Base-by-base conservation (phyloP, 2,797 vertebrate species). In the Momotus momota region DNA sequence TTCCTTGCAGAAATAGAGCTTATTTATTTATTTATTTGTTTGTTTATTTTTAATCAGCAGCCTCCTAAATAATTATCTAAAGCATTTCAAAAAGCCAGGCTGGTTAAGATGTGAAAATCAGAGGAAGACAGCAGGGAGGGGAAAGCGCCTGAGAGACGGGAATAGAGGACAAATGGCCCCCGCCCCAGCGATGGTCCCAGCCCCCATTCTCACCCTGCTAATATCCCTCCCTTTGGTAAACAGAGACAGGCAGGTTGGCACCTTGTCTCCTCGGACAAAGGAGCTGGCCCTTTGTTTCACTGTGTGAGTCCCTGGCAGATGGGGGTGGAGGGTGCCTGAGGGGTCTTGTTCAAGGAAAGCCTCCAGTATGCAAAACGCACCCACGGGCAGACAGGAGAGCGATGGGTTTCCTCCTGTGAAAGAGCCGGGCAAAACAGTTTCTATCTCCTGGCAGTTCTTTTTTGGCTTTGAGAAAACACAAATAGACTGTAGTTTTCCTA, bases 161-260 rank as follows among this genome's bases (percentile, higher is more conserved):
- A 95, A 81, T 10, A 41, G 89, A 96, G 93, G 90, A 96, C 97
- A 96, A 97, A 97, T 96, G 94, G 64, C 90, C 72, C 69, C 86
- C 26, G 31, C 69, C 82, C 55, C 80, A 90, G 77, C 81, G 35
- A 71, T 52, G 81, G 72, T 91, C 93, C 90, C 93, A 93, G 77
- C 90, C 96, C 90, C 74, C 92, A 88, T 96, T 97, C 90, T 93
- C 96, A 97, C 96, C 94, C 94, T 84, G 84, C 84, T 91, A 96
- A 94, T 84, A 95, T 87, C 96, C 93, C 93, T 96, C 93, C 85
- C 79, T 87, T 90, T 92, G 88, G 88, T 96, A 96, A 97, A 95
- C 80, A 92, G 92, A 96, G 91, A 92, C 95, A 94, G 97, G 97
- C 94, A 90, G 89, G 91, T 96, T 96, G 96, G 96, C 97, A 96